These are phyloP conservation scores for Coelinius sp. DNA, from an alignment of 2,888 invertebrate genomes.

Conservation along the genomic window DNA sequence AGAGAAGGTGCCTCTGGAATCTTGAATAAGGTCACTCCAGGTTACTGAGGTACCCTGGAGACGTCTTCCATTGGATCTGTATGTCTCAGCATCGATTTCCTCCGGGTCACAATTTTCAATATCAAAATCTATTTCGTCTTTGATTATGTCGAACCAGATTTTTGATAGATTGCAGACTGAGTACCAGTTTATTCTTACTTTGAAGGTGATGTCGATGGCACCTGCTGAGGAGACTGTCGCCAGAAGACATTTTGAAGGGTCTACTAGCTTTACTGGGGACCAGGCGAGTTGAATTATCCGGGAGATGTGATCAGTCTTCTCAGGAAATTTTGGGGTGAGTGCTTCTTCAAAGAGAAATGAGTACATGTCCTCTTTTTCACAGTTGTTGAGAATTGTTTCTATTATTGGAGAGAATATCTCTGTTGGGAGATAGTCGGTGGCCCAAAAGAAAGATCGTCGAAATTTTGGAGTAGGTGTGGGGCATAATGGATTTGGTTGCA, in stretches of 20 bases:
- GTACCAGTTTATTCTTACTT: conserved; percentile 59
- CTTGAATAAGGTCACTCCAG: conserved; percentile 59
- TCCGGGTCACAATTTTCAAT: conserved; percentile 20
- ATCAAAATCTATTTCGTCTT: conserved; percentile 43
- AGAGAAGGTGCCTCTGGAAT: conserved; percentile 49
- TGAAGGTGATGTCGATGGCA: conserved; percentile 56
- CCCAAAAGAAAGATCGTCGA: conserved; percentile 60
- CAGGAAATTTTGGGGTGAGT: conserved; percentile 57
- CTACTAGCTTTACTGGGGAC: conserved; percentile 61
- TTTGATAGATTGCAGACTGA: conserved; percentile 56
- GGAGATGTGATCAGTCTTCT: conserved; percentile 47
- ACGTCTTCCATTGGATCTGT: conserved; percentile 48
- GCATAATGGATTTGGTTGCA: conserved; percentile 60
- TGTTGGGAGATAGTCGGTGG: conserved; percentile 56
- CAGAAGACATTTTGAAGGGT: conserved; percentile 58
- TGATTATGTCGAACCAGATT: conserved; percentile 48
- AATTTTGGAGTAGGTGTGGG: conserved; percentile 55
- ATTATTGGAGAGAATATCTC: conserved; percentile 47
- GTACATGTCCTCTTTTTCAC: conserved; percentile 57
- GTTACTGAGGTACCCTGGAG: conserved; percentile 56
- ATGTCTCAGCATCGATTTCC: conserved; percentile 20
- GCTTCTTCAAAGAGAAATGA: conserved; percentile 57
- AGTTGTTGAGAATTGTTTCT: conserved; percentile 50
- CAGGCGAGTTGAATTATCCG: conserved; percentile 57
- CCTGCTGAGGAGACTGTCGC: conserved; percentile 61